Conservation (phyloP, 1,140 invertebrate species). For the Delia radicum region DNA sequence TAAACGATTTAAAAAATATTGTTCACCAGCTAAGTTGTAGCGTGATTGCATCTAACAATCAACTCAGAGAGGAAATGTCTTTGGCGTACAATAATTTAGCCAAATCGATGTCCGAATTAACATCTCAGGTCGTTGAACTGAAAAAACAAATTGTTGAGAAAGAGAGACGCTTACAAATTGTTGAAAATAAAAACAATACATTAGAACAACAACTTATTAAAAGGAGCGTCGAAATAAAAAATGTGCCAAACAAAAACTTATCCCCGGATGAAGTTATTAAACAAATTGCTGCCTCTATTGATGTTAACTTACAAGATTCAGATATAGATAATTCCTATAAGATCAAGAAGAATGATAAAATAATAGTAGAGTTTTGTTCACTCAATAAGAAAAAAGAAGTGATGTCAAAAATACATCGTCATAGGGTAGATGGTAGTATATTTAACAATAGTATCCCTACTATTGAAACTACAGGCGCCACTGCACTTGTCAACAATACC, state of each 20-base stretch:
- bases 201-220: too few relatives aligned
- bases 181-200: neutral
- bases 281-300: neutral
- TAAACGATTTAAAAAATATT: too few relatives aligned
- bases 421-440: neutral
- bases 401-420: neutral
- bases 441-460: neutral
- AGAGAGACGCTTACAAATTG: too few relatives aligned
- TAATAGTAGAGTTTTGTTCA: neutral
- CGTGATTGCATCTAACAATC: too few relatives aligned
- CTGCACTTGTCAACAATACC: too few relatives aligned
- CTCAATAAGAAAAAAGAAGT: neutral
- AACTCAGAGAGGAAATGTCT: too few relatives aligned
- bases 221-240: neutral
- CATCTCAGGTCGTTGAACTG: neutral
- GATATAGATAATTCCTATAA: neutral
- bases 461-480: neutral
- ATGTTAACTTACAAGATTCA: neutral
- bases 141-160: neutral
- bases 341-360: neutral
- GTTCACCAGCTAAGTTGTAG: too few relatives aligned
- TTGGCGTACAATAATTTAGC: too few relatives aligned
- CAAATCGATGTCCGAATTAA: neutral
- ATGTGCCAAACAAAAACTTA: neutral
- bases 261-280: neutral